Conservation (phyloP, 2,888 invertebrate species). For the Ectropis crepuscularia region DNA sequence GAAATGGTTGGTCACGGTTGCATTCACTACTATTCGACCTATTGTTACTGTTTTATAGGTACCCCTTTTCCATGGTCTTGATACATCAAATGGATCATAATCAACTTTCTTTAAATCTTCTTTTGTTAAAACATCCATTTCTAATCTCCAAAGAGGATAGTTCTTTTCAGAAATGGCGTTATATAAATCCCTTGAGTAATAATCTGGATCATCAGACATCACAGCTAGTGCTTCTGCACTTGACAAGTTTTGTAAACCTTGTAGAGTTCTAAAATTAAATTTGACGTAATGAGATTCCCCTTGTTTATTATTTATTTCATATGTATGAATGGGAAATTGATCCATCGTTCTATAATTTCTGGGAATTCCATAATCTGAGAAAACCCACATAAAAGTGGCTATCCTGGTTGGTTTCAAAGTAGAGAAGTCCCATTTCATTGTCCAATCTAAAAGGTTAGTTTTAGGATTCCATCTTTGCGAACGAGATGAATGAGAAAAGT, state of each 20-base stretch:
- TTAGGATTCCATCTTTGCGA: constrained; percentile 83
- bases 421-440: constrained; percentile 81
- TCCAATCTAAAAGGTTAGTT: constrained; percentile 65
- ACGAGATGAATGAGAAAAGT: constrained; percentile 82
- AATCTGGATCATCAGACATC: constrained; percentile 90
- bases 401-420: constrained; percentile 86
- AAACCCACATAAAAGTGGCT: constrained; percentile 90
- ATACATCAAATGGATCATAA: constrained; percentile 77
- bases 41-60: constrained; percentile 78
- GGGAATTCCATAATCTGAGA: constrained; percentile 94
- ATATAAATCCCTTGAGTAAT: constrained; percentile 91
- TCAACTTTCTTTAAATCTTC: constrained; percentile 62
- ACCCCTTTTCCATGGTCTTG: constrained; percentile 70
- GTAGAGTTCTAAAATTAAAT: constrained; percentile 95
- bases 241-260: constrained; percentile 90
- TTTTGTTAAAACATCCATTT: constrained; percentile 70
- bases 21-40: constrained; percentile 75
- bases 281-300: constrained; percentile 90
- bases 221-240: constrained; percentile 86
- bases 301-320: constrained; percentile 90
- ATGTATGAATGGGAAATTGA: constrained; percentile 95
- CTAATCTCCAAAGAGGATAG: constrained; percentile 74
- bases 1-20: constrained; percentile 78
- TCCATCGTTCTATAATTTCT: constrained; percentile 95
- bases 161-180: constrained; percentile 90